Evolutionary conservation across 1,140 invertebrate genomes (phyloP).

Genomic region (Leptopilina boulardi): DNA sequence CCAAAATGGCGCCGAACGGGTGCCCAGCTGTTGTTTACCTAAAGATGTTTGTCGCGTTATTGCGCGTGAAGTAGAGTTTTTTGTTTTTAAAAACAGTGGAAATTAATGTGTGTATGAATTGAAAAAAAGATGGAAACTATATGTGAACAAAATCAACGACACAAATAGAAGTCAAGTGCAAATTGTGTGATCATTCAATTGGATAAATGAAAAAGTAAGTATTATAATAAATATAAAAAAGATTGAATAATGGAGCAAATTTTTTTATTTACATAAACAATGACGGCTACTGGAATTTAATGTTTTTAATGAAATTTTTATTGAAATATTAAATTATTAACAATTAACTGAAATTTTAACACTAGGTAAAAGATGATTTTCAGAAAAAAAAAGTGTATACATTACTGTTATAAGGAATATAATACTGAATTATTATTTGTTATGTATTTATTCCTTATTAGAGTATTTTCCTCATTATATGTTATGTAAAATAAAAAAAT

Average conservation of each 20-base stretch:
- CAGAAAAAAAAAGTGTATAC: neutral
- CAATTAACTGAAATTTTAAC: neutral
- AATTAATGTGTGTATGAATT: neutral
- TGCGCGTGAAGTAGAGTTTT: slow-evolving; percentile 37
- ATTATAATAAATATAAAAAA: neutral
- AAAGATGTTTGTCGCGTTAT: slow-evolving; percentile 61
- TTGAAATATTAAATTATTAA: too few species aligned
- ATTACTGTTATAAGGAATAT: neutral
- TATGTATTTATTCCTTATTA: neutral
- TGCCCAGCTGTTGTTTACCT: slow-evolving; percentile 73
- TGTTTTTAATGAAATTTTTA: neutral
- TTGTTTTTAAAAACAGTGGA: slow-evolving; percentile 16
- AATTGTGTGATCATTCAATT: slow-evolving; percentile 9
- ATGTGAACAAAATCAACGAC: slow-evolving; percentile 19
- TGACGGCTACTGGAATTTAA: neutral
- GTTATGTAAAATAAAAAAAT: slow-evolving; percentile 27
- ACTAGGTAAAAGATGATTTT: neutral
- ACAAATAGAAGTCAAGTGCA: slow-evolving; percentile 11
- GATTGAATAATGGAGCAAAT: slow-evolving; percentile 9
- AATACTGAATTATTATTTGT: neutral
- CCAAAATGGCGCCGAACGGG: slow-evolving; percentile 65
- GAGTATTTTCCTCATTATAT: neutral
- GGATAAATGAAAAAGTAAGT: neutral
- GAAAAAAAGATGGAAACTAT: slow-evolving; percentile 2
- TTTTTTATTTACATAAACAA: neutral